Base-by-base conservation (phyloP, 2,113 vertebrate species). In the Equus quagga region DNA sequence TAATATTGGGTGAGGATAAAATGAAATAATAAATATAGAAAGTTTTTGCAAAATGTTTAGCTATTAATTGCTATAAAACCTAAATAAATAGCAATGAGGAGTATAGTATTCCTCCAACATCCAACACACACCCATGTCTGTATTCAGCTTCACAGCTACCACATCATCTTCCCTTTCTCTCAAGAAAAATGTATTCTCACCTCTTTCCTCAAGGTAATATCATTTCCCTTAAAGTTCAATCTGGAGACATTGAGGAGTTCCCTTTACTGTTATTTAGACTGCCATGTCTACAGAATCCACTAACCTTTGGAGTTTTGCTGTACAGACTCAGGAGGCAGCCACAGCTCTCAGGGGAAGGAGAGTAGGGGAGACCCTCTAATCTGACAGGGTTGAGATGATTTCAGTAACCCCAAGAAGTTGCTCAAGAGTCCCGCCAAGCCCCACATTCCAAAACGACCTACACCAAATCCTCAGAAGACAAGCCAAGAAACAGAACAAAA, bases 1-100 rank as follows among this genome's bases (percentile, higher is more conserved):
- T 90, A 69, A 93, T 94, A 83, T 17, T 93, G 6, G 46, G 11
- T 19, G 62, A 93, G 33, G 23, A 82, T 93, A 81, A 84, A 89
- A 90, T 58, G 10, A 70, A 64, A 93, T 54, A 56, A 75, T 65
- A 8, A 96, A 85, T 31, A 33, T 2, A 51, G 6, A 51, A 83
- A 46, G 2, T 10, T 84, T 69, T 60, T 54, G 28, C 15, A 85
- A 97, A 67, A 18, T 7, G 8, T 24, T 49, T 78, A 84, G 15
- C 24, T 28, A 46, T 36, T 80, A 80, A 72, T 91, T 84, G 3
- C 5, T 95, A 2, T 83, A 83, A 60, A 84, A 56, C 33, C 64
- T 76, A 87, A 84, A 91, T 4, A 41, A 88, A 90, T 1, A 41
- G 8, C 64, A 69, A 70, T 69, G 13, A 58, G 11, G 1, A 51